These are phyloP conservation scores for Drosophila ogumai DNA, from an alignment of 1,140 invertebrate genomes.

Conservation along the genomic window DNA sequence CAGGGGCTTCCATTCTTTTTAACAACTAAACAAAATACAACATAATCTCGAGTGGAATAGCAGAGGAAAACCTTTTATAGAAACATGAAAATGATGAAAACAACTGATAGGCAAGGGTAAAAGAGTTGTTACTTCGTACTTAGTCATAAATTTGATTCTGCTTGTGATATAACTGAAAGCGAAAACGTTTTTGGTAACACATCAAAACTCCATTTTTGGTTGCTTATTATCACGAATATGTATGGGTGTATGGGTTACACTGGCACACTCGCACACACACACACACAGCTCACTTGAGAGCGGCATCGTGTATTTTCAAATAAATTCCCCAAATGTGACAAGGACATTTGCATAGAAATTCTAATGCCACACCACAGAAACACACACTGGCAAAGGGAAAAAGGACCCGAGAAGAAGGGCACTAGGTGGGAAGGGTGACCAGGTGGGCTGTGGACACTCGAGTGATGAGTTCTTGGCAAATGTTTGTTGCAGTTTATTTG, in stretches of 20 bases:
- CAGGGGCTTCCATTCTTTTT: not conserved
- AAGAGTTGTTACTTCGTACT: not conserved
- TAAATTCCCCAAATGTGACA: constrained; percentile 81
- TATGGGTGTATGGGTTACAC: constrained; percentile 5
- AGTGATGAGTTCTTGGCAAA: constrained; percentile 69
- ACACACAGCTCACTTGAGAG: constrained; percentile 25
- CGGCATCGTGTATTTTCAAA: constrained; percentile 61
- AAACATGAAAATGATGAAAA: constrained; percentile 22
- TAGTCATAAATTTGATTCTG: constrained; percentile 14
- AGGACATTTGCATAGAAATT: constrained; percentile 79
- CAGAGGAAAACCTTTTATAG: constrained; percentile 3
- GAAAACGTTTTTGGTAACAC: constrained; percentile 30
- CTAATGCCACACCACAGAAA: constrained; percentile 54
- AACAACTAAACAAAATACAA: not conserved
- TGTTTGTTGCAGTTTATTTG: constrained; percentile 82
- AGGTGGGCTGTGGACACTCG: constrained; percentile 39
- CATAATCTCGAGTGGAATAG: not conserved
- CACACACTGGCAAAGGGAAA: constrained; percentile 13
- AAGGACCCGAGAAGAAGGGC: not conserved
- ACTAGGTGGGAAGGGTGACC: constrained; percentile 9
- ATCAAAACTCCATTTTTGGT: constrained; percentile 53
- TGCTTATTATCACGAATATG: constrained; percentile 58
- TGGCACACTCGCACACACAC: constrained; percentile 9
- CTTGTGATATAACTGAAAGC: constrained; percentile 20
- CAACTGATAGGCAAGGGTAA: constrained; percentile 10